Conservation (phyloP, 2,888 invertebrate species). For the Polyploca ridens region DNA sequence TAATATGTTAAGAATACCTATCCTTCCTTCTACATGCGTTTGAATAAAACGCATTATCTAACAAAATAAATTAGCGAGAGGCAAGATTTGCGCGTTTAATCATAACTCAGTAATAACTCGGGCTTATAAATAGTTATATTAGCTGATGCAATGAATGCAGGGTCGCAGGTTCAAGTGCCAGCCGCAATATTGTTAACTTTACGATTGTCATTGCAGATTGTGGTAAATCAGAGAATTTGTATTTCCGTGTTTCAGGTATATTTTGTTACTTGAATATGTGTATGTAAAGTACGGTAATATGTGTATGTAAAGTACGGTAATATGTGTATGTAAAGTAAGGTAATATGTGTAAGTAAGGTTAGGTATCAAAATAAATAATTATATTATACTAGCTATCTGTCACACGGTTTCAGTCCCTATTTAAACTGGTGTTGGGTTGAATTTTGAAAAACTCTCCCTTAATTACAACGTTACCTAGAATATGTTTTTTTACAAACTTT, state of each 20-base stretch:
- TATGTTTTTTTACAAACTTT: too few relatives aligned
- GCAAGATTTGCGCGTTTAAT: constrained; percentile 63
- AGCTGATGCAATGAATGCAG: constrained; percentile 35
- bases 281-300: neutral
- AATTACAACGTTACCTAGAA: too few relatives aligned
- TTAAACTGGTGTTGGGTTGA: too few relatives aligned
- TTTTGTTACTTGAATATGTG: neutral
- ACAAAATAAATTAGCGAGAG: constrained; percentile 68
- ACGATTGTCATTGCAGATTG: constrained; percentile 20
- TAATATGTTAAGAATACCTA: constrained; percentile 19
- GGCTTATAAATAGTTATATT: constrained; percentile 44
- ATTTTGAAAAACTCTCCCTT: too few relatives aligned
- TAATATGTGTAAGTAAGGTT: too few relatives aligned
- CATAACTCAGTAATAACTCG: constrained; percentile 62
- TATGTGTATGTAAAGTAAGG: too few relatives aligned
- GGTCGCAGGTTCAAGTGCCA: constrained; percentile 55
- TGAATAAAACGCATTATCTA: constrained; percentile 74
- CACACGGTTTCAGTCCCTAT: too few relatives aligned
- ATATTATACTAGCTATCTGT: too few relatives aligned
- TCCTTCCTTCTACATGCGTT: constrained; percentile 37
- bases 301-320: too few relatives aligned
- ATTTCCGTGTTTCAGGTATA: neutral
- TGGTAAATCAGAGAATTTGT: constrained; percentile 10
- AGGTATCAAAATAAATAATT: too few relatives aligned
- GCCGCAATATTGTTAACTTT: constrained; percentile 19